These are phyloP conservation scores for Pachyseris speciosa DNA, from an alignment of 64 coral and sea anemone species.

Conservation along the genomic window DNA sequence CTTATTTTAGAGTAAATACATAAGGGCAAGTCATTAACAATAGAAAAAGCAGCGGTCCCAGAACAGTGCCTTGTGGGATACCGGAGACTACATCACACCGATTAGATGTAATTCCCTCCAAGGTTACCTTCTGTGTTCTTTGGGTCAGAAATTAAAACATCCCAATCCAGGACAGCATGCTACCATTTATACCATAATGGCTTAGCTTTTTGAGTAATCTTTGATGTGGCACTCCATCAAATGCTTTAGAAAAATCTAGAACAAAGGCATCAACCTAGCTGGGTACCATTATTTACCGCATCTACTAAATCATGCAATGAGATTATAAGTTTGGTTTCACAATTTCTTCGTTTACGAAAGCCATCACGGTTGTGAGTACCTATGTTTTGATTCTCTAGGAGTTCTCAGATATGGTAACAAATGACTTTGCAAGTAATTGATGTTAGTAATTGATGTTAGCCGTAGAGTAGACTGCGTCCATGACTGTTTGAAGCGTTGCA, in stretches of 20 bases:
- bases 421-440: too few relatives aligned
- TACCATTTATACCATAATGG: constrained; percentile 30
- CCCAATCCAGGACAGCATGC: constrained; percentile 22
- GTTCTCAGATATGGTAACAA: constrained; percentile 10
- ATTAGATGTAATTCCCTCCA: too few relatives aligned
- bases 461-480: too few relatives aligned
- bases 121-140: constrained; percentile 32
- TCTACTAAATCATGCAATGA: constrained; percentile 11
- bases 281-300: constrained; percentile 12
- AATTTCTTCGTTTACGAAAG: constrained; percentile 43
- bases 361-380: neutral
- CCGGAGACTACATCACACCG: constrained; percentile 9
- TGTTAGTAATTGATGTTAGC: too few relatives aligned
- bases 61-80: constrained; percentile 20
- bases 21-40: too few relatives aligned
- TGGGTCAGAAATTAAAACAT: constrained; percentile 40
- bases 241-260: constrained; percentile 12
- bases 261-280: constrained; percentile 25
- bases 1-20: too few relatives aligned
- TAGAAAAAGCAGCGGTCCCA: constrained; percentile 22
- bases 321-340: constrained; percentile 13
- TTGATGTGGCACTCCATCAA: constrained; percentile 18
- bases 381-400: constrained; percentile 3
- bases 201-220: constrained; percentile 31
- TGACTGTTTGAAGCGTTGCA: too few relatives aligned